Conservation (phyloP, 2,797 vertebrate species). For the Petrocephalus sullivani region DNA sequence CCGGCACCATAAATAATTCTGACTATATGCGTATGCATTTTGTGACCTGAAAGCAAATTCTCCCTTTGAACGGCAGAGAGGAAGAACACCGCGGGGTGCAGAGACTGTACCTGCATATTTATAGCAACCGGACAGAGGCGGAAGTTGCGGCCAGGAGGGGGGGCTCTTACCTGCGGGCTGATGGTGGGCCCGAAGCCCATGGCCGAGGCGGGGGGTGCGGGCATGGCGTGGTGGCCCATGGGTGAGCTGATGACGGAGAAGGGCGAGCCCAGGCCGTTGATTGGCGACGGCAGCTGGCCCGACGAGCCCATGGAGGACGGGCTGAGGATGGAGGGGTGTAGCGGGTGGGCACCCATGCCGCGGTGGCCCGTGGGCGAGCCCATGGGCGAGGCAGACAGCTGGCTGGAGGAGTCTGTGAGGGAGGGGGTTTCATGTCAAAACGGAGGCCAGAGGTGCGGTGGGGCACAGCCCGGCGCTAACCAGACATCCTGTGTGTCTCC, state of each 20-base stretch:
- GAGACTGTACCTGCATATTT: neutral
- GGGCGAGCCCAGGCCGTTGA: conserved; percentile 68
- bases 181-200: conserved; percentile 63
- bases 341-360: conserved; percentile 50
- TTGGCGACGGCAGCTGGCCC: conserved; percentile 71
- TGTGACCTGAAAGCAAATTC: conserved; percentile 5
- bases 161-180: conserved; percentile 70
- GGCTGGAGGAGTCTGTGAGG: conserved; percentile 65
- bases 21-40: conserved; percentile 6
- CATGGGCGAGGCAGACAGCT: conserved; percentile 65
- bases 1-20: neutral
- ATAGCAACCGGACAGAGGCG: neutral
- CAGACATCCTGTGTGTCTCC: neutral
- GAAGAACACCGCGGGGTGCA: neutral
- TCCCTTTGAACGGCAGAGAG: neutral
- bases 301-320: conserved; percentile 59
- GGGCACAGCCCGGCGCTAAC: neutral
- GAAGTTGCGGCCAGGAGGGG: neutral
- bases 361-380: conserved; percentile 61
- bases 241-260: conserved; percentile 76
- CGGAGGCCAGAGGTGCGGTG: neutral
- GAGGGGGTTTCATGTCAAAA: neutral
- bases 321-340: conserved; percentile 67
- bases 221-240: conserved; percentile 70
- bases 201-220: conserved; percentile 61